Evolutionary conservation across 1,140 invertebrate species (phyloP).

Genomic region (Drosophila mayri): DNA sequence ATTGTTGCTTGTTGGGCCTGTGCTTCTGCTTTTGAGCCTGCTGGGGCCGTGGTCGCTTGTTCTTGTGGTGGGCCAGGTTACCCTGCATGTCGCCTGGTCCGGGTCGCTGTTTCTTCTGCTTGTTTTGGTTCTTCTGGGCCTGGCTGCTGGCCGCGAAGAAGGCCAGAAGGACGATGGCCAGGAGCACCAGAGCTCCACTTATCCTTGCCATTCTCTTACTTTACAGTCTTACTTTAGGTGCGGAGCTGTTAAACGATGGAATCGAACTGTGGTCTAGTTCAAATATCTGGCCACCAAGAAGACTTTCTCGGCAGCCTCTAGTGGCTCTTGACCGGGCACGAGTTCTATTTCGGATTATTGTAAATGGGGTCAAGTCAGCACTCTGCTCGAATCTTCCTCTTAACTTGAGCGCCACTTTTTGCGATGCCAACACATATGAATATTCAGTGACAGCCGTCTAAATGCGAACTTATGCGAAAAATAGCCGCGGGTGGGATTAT

Average conservation of each 20-base stretch:
- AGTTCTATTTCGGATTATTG: constrained; percentile 55
- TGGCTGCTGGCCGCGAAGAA: constrained; percentile 32
- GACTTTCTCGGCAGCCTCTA: constrained; percentile 65
- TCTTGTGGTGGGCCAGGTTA: constrained; percentile 12
- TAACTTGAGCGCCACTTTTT: constrained; percentile 36
- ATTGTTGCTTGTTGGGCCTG: constrained; percentile 31
- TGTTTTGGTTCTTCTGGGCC: constrained; percentile 46
- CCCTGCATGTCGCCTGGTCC: constrained; percentile 16
- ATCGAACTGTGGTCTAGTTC: constrained; percentile 40
- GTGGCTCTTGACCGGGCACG: constrained; percentile 65
- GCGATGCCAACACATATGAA: constrained; percentile 49
- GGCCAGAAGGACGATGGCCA: constrained; percentile 49
- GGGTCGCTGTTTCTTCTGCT: constrained; percentile 41
- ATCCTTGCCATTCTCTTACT: constrained; percentile 52
- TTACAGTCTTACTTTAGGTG: constrained; percentile 22
- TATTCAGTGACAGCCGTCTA: constrained; percentile 54
- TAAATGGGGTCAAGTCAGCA: constrained; percentile 72
- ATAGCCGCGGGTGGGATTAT: constrained; percentile 42
- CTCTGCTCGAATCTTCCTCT: constrained; percentile 25
- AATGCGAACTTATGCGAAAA: constrained; percentile 28
- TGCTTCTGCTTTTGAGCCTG: constrained; percentile 23
- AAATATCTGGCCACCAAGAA: constrained; percentile 49
- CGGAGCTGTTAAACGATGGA: constrained; percentile 16
- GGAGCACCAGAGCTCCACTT: constrained; percentile 44
- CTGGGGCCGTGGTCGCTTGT: constrained; percentile 46